Evolutionary conservation across 2,113 vertebrate genomes (phyloP), one percentile per base, ranked within the genome.

Genomic region (Rousettus leschenaultii): DNA sequence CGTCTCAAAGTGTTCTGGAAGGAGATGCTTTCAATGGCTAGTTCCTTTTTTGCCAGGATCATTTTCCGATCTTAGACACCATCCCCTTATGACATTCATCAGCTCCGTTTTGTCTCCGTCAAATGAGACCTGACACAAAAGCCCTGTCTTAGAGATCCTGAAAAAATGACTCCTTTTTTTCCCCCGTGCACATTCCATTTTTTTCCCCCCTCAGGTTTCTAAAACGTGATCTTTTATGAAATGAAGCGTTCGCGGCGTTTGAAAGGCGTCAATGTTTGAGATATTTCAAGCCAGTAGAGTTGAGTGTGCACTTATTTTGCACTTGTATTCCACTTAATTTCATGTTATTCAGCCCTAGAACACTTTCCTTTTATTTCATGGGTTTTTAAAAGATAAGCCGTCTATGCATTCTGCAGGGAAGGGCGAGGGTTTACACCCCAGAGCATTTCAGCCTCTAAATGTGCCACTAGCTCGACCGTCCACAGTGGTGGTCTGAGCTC

Each of bases 91-190:
- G 86, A 86, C 66, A 45, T 26, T 65, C 11, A 53, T 90, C 65
- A 43, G 35, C 66, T 83, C 73, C 71, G 4, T 90, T 92, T 86
- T 85, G n/a, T 40, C 30, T 88, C 59, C 55, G 18, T 95, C 16
- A 63, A 38, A n/a, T 28, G 35, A 26, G 77, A 85, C 45, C 53
- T 24, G 77, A 75, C 73, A 89, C 35, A 75, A 83, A 86, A 86
- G 13, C 30, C 40, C 59, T 4, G 3, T 65, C 90, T 89, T 74
- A 91, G 83, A 86, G 79, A 89, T 59, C 51, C 45, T 30, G 14
- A n/a, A 40, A 83, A 80, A 51, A 78, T 6, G 57, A 7, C 30
- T 63, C 55, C n/a, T 70, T 45, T 82, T 74, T 59, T n/a, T 86
- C 13, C 33, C 13, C 33, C 5, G 5, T 14, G 74, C 21, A 6